Conservation (phyloP, 2,888 invertebrate genomes). For the Ischnura elegans region DNA sequence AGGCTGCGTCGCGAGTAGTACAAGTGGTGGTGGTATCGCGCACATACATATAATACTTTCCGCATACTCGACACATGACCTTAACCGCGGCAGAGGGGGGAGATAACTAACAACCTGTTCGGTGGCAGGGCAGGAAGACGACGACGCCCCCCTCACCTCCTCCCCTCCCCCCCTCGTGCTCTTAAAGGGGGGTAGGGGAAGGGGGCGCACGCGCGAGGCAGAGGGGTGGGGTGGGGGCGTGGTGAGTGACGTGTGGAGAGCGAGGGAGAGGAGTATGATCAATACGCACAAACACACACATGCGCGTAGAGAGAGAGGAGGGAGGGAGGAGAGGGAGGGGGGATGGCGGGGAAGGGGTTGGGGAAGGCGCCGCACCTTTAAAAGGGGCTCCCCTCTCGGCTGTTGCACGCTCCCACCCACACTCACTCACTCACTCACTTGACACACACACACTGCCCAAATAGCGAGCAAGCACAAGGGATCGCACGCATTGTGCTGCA, state of each 20-base stretch:
- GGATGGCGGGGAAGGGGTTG: not conserved
- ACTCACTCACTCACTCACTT: not conserved
- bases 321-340: too few species aligned
- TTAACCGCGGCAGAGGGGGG: not conserved
- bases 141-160: not conserved
- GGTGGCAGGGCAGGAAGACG: not conserved
- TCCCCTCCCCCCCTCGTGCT: too few species aligned
- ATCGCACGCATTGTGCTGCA: too few species aligned
- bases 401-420: not conserved
- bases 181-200: not conserved
- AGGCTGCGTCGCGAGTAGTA: too few species aligned
- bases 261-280: not conserved
- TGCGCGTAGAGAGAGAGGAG: not conserved
- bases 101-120: constrained; percentile 35
- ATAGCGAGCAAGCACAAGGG: too few species aligned
- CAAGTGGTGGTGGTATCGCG: not conserved
- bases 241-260: not conserved
- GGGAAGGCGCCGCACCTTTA: too few species aligned
- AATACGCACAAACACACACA: constrained; percentile 2
- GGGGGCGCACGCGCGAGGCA: not conserved
- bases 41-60: not conserved
- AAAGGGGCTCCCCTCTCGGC: not conserved
- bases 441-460: too few species aligned
- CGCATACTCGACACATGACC: not conserved
- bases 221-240: not conserved